Evolutionary conservation across 2,888 invertebrate genomes (phyloP), one percentile per base, ranked within the genome.

Genomic region (Andrena chrysosceles): DNA sequence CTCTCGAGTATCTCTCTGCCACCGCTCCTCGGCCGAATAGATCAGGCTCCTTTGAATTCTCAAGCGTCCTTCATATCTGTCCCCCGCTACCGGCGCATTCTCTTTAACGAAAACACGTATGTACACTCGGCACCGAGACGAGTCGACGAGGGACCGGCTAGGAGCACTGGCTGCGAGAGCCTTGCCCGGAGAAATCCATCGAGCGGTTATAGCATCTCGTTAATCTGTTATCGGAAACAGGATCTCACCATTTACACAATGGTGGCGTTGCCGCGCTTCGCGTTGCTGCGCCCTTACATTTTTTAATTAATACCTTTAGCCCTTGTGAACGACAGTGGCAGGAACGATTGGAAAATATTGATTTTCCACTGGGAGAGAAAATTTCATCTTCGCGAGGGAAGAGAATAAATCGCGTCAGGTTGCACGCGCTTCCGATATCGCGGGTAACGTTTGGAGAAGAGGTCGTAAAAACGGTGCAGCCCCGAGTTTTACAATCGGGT

Each of bases 1-100:
- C 76, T 52, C 68, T 52, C 72, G 62, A 29, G 68, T 26, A 72
- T 72, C 72, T 77, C 64, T 5, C 23, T n/a, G 26, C 10, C 4
- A 10, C 31, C 70, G 26, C 59, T 68, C 68, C 48, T 64, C 59
- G 59, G n/a, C 16, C 75, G 73, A 59, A 77, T 64, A 67, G 77
- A 85, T 87, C 85, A 69, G 82, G 60, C 84, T 70, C 77, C 83
- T 83, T 84, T 84, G 77, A 84, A 84, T 85, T 77, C 83, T 78
- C 69, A 80, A 86, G 79, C 68, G 67, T 75, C 69, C 79, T 70
- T 81, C 81, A 79, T 86, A 88, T 86, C 80, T 83, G 80, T 72
- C 66, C 69, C 67, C 48, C 54, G 56, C 78, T 67, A 26, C 48
- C n/a, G 75, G 67, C 77, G 75, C 35, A 66, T 78, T 81, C 83